Evolutionary conservation across 2,113 vertebrate genomes (phyloP), one percentile per base, ranked within the genome.

Genomic region (Neolamprologus ventralis): DNA sequence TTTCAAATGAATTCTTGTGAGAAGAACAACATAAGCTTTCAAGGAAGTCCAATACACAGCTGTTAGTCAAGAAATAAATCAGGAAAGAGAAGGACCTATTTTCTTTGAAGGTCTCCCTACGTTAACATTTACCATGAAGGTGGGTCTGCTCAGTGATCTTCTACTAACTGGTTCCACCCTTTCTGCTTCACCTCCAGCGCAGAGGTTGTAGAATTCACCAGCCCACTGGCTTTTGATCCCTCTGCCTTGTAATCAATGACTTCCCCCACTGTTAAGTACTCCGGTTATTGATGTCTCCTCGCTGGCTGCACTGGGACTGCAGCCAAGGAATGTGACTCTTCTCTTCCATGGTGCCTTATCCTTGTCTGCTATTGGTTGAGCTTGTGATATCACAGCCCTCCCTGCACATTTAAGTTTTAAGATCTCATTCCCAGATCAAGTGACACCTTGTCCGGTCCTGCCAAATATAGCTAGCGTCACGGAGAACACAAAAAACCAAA

Each of bases 221-320:
- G 71, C 85, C 73, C 83, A 40, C 57, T 93, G 82, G 31, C 85
- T 89, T 92, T 90, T 94, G 87, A 93, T 93, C 91, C 84, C 86
- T 85, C 86, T 93, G 90, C 90, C 91, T 92, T 85, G 90, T 93
- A 94, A 94, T 96, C 93, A 90, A 88, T 94, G 89, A 88, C 89
- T 90, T 94, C 89, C 82, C 85, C 63, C 40, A 65, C 88, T 68
- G 82, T 91, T 94, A 84, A 94, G 90, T 88, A 84, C 79, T 91
- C 88, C 85, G 91, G 90, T 95, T 95, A 96, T 96, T 95, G 92
- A 95, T 94, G 90, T 93, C 91, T 90, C 88, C 87, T 87, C 85
- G 47, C 83, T 85, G 87, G 92, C 91, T 88, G 87, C 88, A 75
- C 94, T 91, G 94, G 95, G 94, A 94, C 5, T 21, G 79, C 86